Evolutionary conservation across 2,113 vertebrate species (phyloP).

Genomic region (Thamnaconus septentrionalis): DNA sequence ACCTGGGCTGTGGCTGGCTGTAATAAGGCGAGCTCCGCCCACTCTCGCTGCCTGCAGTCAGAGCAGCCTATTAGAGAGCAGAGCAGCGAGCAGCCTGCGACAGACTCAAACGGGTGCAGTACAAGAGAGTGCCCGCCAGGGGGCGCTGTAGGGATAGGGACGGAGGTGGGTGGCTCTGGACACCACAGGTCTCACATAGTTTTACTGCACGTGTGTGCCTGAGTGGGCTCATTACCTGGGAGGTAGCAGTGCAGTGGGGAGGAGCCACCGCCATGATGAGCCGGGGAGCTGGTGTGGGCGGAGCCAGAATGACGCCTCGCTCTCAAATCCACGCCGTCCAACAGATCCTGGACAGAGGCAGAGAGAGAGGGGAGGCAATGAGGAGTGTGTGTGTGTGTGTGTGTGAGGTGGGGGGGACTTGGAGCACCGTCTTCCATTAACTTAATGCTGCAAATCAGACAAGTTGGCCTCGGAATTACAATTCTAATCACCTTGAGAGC

Average conservation of each 20-base stretch:
- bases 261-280: constrained; percentile 87
- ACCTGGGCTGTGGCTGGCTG: constrained; percentile 91
- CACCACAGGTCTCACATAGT: neutral
- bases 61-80: constrained; percentile 69
- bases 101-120: no score
- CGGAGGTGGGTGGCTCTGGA: neutral
- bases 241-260: constrained; percentile 90
- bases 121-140: neutral
- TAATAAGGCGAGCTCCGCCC: constrained; percentile 94
- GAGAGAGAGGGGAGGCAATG: neutral
- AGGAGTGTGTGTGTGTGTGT: constrained; percentile 8
- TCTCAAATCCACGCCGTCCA: constrained; percentile 84
- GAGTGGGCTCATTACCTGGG: constrained; percentile 79
- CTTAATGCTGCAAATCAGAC: no score
- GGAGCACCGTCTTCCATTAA: no score
- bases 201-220: constrained; percentile 3
- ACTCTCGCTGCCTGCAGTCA: constrained; percentile 88
- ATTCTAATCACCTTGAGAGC: no score
- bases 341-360: constrained; percentile 84
- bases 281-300: constrained; percentile 89
- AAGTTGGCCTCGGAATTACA: no score
- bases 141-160: no score
- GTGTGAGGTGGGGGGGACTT: no score
- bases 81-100: constrained; percentile 25
- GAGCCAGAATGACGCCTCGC: constrained; percentile 91